A percentile compares a stretch with the other conserved stretches of the same genome.
Evolutionary conservation across 2,113 vertebrate species (phyloP).

Genomic region (Cepphus grylle): DNA sequence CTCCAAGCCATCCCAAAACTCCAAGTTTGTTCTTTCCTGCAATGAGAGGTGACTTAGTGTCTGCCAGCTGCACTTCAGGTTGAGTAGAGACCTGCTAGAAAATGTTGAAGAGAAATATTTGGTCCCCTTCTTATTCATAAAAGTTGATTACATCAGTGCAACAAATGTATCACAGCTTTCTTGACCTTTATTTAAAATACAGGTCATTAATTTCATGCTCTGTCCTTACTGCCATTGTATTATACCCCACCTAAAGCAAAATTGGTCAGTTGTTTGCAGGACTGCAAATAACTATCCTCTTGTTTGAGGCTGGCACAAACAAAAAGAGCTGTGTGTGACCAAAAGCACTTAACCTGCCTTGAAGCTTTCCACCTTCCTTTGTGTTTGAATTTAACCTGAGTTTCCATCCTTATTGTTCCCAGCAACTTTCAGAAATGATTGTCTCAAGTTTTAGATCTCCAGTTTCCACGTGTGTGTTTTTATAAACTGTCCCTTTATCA

Average conservation of each 20-base stretch:
- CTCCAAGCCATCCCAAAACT: background rate
- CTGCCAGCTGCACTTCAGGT: background rate
- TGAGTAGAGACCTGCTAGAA: background rate
- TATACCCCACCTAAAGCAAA: background rate
- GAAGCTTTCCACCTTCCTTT: background rate
- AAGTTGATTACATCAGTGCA: background rate
- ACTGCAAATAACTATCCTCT: background rate
- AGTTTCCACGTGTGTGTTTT: background rate
- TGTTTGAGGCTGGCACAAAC: background rate
- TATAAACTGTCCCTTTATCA: background rate
- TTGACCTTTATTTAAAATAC: background rate
- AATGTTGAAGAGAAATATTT: background rate
- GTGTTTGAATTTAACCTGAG: background rate
- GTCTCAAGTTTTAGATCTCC: background rate
- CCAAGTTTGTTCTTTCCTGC: background rate
- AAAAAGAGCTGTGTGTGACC: background rate
- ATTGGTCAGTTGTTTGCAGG: background rate
- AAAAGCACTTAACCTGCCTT: background rate
- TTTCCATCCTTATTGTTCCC: background rate
- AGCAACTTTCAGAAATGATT: background rate
- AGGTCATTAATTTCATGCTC: background rate
- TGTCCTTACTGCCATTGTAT: background rate
- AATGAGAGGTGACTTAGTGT: background rate
- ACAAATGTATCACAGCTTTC: background rate
- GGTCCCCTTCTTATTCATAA: background rate